Evolutionary conservation across 2,113 vertebrate species (phyloP).

Genomic region (Anolis carolinensis): DNA sequence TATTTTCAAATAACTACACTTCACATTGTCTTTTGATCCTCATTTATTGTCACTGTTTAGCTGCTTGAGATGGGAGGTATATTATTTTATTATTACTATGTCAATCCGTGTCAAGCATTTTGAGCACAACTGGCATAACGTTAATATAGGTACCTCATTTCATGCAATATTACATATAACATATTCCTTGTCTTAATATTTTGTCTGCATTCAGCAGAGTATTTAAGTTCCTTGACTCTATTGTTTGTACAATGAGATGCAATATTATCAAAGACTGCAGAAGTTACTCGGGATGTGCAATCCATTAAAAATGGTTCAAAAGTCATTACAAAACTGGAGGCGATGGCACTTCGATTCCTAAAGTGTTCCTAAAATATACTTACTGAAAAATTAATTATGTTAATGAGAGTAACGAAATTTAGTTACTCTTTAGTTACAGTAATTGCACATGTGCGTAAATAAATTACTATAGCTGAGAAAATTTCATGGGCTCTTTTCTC

Average conservation of each 20-base stretch:
- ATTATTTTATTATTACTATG: conserved; percentile 29
- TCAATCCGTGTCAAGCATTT: conserved; percentile 35
- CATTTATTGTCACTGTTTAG: conserved; percentile 29
- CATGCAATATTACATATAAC: not conserved
- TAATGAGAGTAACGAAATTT: too few species aligned
- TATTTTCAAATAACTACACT: conserved; percentile 13
- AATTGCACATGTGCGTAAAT: too few species aligned
- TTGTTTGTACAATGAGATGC: not conserved
- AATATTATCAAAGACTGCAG: not conserved
- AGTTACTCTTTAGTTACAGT: too few species aligned
- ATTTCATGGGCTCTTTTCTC: too few species aligned
- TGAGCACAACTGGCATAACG: not conserved
- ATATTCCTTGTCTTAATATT: not conserved
- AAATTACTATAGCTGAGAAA: too few species aligned
- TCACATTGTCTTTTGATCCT: not conserved
- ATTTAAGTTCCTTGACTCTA: not conserved
- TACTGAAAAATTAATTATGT: too few species aligned
- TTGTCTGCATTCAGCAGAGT: conserved; percentile 15
- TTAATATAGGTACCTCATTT: not conserved
- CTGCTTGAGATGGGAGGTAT: conserved; percentile 7
- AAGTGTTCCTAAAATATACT: too few species aligned
- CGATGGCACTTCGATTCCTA: too few species aligned
- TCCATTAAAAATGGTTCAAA: too few species aligned
- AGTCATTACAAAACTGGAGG: too few species aligned
- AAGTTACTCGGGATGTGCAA: not conserved